phyloP scores from a whole-genome alignment of 1,140 invertebrate species.

The Thalassaphorura encarpata region DNA sequence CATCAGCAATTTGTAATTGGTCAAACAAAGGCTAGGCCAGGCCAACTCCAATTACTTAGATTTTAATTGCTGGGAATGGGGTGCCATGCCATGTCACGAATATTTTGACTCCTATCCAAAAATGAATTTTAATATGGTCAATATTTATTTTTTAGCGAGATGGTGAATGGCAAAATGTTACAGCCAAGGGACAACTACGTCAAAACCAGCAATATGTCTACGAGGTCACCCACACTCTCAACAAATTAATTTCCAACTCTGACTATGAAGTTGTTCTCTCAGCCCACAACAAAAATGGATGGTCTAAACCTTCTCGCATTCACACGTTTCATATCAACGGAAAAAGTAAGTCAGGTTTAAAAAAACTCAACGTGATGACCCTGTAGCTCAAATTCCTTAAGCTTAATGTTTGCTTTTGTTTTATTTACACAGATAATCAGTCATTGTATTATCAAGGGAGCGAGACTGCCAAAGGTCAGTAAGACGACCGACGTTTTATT shows the following conservation, averaged over 20 bases:
- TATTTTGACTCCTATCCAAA: background rate
- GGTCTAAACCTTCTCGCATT: background rate
- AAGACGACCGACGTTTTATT: too few relatives aligned
- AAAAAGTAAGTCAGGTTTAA: background rate
- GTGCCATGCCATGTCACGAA: background rate
- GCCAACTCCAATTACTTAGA: background rate
- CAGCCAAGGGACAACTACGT: background rate
- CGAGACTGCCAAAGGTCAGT: conserved; percentile 13
- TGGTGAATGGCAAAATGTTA: background rate
- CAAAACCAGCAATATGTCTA: background rate
- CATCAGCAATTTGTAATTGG: background rate
- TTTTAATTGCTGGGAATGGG: background rate
- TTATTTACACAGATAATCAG: conserved; percentile 6
- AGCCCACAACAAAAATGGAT: background rate
- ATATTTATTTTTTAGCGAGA: background rate
- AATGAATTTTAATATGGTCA: background rate
- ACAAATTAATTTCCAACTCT: background rate
- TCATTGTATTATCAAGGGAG: background rate
- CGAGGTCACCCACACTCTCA: background rate
- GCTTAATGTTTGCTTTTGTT: background rate
- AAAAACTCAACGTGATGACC: background rate
- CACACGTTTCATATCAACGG: conserved; percentile 14
- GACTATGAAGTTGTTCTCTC: background rate
- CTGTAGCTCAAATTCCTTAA: background rate
- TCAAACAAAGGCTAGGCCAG: background rate